Conservation (phyloP, 2,888 invertebrate genomes). For the Eustalomyia histrio region DNA sequence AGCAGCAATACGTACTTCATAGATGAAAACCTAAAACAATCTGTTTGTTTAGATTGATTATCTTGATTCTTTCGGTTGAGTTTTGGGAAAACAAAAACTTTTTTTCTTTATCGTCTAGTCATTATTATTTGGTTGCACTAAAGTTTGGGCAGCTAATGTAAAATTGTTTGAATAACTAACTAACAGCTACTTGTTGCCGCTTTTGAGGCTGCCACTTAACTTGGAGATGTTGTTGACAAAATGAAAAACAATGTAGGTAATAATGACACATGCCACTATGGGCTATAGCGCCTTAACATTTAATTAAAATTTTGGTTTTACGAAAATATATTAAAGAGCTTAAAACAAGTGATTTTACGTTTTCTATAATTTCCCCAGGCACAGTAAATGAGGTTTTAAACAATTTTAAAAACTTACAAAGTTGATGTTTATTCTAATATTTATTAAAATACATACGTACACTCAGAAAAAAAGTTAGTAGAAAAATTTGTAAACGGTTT, state of each 20-base stretch:
- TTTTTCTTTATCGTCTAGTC: background rate
- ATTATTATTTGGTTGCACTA: constrained; percentile 28
- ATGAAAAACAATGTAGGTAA: constrained; percentile 11
- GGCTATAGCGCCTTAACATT: background rate
- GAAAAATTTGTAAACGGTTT: too few species aligned
- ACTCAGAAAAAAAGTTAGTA: too few species aligned
- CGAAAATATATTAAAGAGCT: too few species aligned
- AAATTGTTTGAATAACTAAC: constrained; percentile 22
- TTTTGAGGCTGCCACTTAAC: constrained; percentile 26
- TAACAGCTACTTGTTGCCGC: constrained; percentile 52
- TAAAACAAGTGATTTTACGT: too few species aligned
- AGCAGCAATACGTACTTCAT: constrained; percentile 13
- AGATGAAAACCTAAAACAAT: constrained; percentile 49
- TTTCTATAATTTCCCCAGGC: too few species aligned
- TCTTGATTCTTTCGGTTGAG: constrained; percentile 34
- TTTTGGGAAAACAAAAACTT: background rate
- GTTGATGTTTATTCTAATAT: too few species aligned
- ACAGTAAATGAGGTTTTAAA: too few species aligned
- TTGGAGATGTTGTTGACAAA: constrained; percentile 35
- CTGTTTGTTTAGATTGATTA: constrained; percentile 55
- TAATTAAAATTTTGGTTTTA: too few species aligned
- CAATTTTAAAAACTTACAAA: too few species aligned
- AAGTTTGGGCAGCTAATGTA: constrained; percentile 38
- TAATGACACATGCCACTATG: constrained; percentile 19
- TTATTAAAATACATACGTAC: too few species aligned